Percentiles rank a stretch among this genome's conserved stretches.
Conservation (phyloP, 2,888 invertebrate species). For the Laothoe populi region DNA sequence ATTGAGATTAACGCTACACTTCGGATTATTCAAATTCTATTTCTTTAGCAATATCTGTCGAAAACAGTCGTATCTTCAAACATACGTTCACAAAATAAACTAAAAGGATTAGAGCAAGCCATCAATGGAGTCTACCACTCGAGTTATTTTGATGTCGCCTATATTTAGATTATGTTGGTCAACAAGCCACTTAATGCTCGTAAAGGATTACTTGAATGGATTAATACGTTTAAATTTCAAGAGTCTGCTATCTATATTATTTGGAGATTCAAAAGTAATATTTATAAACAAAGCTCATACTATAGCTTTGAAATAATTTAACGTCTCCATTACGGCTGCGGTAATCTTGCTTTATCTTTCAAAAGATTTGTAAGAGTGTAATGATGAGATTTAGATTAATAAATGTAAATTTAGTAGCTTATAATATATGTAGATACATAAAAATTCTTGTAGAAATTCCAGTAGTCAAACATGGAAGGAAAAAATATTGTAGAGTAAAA, state of each 20-base stretch:
- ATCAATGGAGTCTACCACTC: constrained; percentile 20
- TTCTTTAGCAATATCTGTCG: not conserved
- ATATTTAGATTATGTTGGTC: constrained; percentile 39
- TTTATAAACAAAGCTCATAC: constrained; percentile 2
- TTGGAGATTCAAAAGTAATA: constrained; percentile 3
- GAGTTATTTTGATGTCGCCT: constrained; percentile 39
- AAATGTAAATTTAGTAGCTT: not conserved
- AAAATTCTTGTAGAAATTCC: too few species aligned
- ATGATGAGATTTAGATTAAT: not conserved
- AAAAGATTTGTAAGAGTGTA: not conserved
- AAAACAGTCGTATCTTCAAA: not conserved
- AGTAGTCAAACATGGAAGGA: not conserved
- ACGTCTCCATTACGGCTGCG: not conserved
- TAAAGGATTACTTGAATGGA: constrained; percentile 23
- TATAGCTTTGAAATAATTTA: constrained; percentile 5
- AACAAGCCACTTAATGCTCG: constrained; percentile 33
- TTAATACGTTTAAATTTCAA: constrained; percentile 12
- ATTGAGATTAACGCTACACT: not conserved
- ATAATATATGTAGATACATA: too few species aligned
- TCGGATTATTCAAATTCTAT: not conserved
- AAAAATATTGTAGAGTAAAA: not conserved
- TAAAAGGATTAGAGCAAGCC: constrained; percentile 6
- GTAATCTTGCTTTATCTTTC: not conserved
- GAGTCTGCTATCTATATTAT: constrained; percentile 10
- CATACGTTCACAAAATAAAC: not conserved